Evolutionary conservation across 2,888 invertebrate species (phyloP).

Genomic region (Cataglyphis livida): DNA sequence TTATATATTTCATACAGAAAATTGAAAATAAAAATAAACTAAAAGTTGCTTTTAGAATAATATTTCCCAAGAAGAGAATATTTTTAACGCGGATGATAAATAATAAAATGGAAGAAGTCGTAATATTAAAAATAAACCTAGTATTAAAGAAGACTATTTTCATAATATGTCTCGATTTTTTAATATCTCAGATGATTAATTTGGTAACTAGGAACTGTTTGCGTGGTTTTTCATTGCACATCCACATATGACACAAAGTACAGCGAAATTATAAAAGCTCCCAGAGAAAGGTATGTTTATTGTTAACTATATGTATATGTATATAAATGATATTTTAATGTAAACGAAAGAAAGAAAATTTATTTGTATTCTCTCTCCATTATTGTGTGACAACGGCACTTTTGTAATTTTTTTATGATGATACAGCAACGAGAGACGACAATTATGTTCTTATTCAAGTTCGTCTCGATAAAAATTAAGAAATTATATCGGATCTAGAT

Average conservation of each 20-base stretch:
- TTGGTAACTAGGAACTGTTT: not conserved
- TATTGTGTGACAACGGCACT: slow-evolving; percentile 20
- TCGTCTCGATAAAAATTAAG: not conserved
- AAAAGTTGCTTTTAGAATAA: not conserved
- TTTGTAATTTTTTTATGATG: slow-evolving; percentile 20
- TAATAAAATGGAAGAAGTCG: not conserved
- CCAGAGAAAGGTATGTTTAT: not conserved
- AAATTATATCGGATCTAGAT: not conserved
- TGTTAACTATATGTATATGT: not conserved
- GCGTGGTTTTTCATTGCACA: not conserved
- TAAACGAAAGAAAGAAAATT: not conserved
- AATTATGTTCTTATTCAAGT: not conserved
- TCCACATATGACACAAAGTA: not conserved
- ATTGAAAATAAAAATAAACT: not conserved
- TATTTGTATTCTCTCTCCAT: slow-evolving; percentile 37
- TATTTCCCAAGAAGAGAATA: not conserved
- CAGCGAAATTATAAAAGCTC: not conserved
- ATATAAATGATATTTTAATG: slow-evolving; percentile 35
- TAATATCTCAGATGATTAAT: not conserved
- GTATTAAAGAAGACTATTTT: not conserved
- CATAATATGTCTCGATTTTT: not conserved
- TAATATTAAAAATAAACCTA: not conserved
- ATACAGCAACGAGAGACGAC: not conserved
- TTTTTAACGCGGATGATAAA: not conserved
- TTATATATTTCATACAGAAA: not conserved